Percentiles rank a stretch among this genome's conserved stretches.
phyloP scores from a whole-genome alignment of 2,113 vertebrate species.

The Psettodes erumei region DNA sequence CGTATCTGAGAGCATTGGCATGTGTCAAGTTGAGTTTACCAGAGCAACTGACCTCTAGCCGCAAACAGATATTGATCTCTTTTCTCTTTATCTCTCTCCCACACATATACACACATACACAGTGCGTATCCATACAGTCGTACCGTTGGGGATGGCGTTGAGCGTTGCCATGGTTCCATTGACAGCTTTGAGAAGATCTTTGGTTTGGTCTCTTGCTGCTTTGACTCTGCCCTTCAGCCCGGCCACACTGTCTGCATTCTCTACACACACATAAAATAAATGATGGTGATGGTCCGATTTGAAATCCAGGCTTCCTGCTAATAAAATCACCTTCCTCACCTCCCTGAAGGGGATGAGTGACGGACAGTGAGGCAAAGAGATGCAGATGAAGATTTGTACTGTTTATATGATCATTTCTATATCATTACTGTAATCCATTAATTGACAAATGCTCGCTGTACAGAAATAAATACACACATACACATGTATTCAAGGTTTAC shows the following conservation, averaged over 20 bases:
- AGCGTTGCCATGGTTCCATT: slow-evolving; percentile 91
- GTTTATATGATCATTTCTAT: background rate
- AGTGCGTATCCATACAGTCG: slow-evolving; percentile 14
- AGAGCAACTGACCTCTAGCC: slow-evolving; percentile 60
- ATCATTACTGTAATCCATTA: background rate
- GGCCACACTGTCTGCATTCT: slow-evolving; percentile 83
- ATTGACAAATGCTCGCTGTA: background rate
- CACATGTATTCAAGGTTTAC: slow-evolving; percentile 31
- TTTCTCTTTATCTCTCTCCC: slow-evolving; percentile 35
- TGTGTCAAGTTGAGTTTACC: slow-evolving; percentile 65
- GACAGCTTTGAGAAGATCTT: slow-evolving; percentile 85
- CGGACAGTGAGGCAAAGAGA: slow-evolving; percentile 8
- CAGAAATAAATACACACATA: background rate
- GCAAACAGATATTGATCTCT: slow-evolving; percentile 59
- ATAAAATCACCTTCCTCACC: slow-evolving; percentile 29
- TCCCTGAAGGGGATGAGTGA: slow-evolving; percentile 24
- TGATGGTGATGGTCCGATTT: slow-evolving; percentile 21
- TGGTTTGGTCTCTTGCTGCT: slow-evolving; percentile 87
- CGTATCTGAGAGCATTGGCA: slow-evolving; percentile 43
- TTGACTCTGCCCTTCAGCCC: slow-evolving; percentile 86
- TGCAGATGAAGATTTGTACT: slow-evolving; percentile 2
- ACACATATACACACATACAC: slow-evolving; percentile 17
- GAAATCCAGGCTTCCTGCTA: slow-evolving; percentile 18
- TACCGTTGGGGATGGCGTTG: slow-evolving; percentile 90
- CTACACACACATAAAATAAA: slow-evolving; percentile 72